These are phyloP conservation scores for Spizella passerina DNA, from an alignment of 2,797 vertebrate genomes.

Conservation along the genomic window DNA sequence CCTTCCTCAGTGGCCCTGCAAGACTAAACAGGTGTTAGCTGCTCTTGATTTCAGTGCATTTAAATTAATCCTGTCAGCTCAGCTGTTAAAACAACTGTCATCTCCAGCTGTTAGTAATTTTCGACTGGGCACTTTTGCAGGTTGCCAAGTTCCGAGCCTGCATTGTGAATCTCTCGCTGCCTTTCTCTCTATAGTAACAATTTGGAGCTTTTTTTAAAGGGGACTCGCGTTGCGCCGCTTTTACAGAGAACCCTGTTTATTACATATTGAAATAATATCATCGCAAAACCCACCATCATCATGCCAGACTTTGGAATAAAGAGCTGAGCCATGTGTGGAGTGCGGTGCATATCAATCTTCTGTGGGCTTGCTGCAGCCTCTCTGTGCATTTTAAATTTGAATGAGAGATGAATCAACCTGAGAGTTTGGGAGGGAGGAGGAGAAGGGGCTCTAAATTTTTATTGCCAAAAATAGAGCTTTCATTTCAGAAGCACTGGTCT, in stretches of 20 bases:
- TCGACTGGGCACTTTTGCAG: slow-evolving; percentile 94
- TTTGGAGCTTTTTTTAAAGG: slow-evolving; percentile 73
- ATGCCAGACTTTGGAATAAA: slow-evolving; percentile 47
- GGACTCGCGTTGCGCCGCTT: slow-evolving; percentile 46
- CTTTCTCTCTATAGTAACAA: slow-evolving; percentile 72
- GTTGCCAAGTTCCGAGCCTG: slow-evolving; percentile 85
- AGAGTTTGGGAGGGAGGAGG: neutral
- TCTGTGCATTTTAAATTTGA: slow-evolving; percentile 62
- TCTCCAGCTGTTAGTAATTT: slow-evolving; percentile 99
- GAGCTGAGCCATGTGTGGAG: slow-evolving; percentile 32
- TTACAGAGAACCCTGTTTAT: slow-evolving; percentile 13
- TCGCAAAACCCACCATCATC: slow-evolving; percentile 14
- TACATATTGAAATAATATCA: slow-evolving; percentile 52
- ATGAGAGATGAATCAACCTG: slow-evolving; percentile 63
- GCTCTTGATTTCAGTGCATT: slow-evolving; percentile 99
- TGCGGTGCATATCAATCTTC: slow-evolving; percentile 28
- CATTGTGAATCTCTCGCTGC: slow-evolving; percentile 72
- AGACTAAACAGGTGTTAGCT: slow-evolving; percentile 99
- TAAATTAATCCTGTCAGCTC: slow-evolving; percentile 99
- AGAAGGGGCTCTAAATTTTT: slow-evolving; percentile 27
- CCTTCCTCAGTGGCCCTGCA: slow-evolving; percentile 87
- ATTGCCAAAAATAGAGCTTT: slow-evolving; percentile 24
- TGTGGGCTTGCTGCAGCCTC: slow-evolving; percentile 43
- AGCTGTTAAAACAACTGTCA: slow-evolving; percentile 99
- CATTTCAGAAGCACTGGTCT: neutral